phyloP scores from a whole-genome alignment of 2,113 vertebrate species.

The Lepus americanus region DNA sequence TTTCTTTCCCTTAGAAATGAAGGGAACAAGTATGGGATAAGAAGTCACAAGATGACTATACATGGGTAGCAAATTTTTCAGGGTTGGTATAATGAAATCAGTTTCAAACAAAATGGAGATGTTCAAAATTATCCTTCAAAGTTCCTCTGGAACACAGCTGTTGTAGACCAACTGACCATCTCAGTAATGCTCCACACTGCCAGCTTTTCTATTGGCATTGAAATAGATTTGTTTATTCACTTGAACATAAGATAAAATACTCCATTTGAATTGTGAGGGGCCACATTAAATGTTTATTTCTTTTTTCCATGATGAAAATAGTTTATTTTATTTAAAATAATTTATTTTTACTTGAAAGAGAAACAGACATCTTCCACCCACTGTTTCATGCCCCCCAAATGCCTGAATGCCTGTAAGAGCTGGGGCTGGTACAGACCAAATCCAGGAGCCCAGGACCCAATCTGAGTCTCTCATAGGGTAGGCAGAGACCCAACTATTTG shows the following conservation, averaged over 20 bases:
- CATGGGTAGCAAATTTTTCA: background rate
- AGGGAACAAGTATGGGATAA: background rate
- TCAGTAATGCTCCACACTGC: background rate
- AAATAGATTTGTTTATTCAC: background rate
- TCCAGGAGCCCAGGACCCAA: too few relatives aligned
- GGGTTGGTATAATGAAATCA: background rate
- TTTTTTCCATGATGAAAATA: too few relatives aligned
- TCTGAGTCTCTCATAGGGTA: too few relatives aligned
- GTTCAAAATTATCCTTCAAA: slow-evolving; percentile 47
- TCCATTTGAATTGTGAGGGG: background rate
- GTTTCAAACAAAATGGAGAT: background rate
- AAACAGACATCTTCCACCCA: too few relatives aligned
- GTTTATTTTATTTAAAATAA: too few relatives aligned
- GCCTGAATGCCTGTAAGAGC: too few relatives aligned
- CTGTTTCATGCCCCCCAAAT: too few relatives aligned
- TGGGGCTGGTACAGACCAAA: too few relatives aligned
- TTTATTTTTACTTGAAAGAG: too few relatives aligned
- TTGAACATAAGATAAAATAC: background rate
- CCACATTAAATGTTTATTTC: background rate
- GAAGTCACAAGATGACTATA: background rate
- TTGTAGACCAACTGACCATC: background rate
- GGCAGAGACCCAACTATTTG: too few relatives aligned
- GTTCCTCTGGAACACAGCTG: background rate
- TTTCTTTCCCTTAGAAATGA: slow-evolving; percentile 22
- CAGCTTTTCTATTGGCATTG: background rate